phyloP scores from a whole-genome alignment of 2,888 invertebrate species.

The Cantharis nigra region DNA sequence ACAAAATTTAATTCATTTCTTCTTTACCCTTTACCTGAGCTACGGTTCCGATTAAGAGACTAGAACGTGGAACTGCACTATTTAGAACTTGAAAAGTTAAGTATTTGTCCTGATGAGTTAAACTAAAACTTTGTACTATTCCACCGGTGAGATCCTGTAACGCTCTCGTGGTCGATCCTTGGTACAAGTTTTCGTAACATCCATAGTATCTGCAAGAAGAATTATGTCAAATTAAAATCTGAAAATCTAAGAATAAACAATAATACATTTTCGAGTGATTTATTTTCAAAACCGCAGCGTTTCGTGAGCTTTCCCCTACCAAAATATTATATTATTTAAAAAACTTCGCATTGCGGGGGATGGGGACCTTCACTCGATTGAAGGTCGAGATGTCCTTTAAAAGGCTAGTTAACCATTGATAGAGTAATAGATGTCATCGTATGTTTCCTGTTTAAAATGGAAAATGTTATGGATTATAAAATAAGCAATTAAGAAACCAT shows the following conservation, averaged over 20 bases:
- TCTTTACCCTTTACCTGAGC: slow-evolving; percentile 63
- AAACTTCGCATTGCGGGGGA: neutral
- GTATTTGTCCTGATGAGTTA: slow-evolving; percentile 67
- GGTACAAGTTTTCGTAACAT: slow-evolving; percentile 67
- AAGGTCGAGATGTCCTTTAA: neutral
- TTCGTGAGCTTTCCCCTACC: too few relatives aligned
- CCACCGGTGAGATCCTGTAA: slow-evolving; percentile 77
- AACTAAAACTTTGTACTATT: slow-evolving; percentile 73
- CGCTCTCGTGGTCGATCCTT: slow-evolving; percentile 69
- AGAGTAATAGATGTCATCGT: neutral
- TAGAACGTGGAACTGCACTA: slow-evolving; percentile 72
- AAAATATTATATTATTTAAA: too few relatives aligned
- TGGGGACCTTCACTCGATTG: neutral
- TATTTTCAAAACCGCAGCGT: too few relatives aligned
- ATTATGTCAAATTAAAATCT: too few relatives aligned
- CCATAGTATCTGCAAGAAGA: slow-evolving; percentile 64
- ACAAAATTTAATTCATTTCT: neutral
- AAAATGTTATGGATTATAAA: neutral
- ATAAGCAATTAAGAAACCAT: neutral
- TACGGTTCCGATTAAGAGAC: slow-evolving; percentile 69
- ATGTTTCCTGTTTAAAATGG: neutral
- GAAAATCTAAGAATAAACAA: too few relatives aligned
- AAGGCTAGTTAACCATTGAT: neutral
- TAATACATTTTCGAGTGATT: too few relatives aligned
- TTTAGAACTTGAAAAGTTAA: slow-evolving; percentile 69